Base-by-base conservation (phyloP, 2,888 invertebrate species). In the Noctuana brunneofusca region DNA sequence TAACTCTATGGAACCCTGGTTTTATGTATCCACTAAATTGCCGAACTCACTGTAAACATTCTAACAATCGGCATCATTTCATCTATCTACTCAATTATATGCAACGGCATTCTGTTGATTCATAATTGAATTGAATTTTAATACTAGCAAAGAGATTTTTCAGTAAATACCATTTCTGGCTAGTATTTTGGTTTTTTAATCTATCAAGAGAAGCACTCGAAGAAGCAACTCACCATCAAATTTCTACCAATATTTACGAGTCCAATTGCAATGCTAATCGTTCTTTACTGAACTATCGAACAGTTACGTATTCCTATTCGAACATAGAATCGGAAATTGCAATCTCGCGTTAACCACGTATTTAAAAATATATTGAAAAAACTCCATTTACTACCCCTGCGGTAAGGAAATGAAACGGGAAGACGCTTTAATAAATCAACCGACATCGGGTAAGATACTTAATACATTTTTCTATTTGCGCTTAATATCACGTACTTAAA, bases 361-460 rank as follows among this genome's bases (percentile, higher is more conserved):
- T 55, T 60, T 55, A 55, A 62, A 63, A 56, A 63, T 49, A 63
- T 43, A 63, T 63, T 41, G 41, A 22, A 63, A 30, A 50, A 55
- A 63, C 41, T 43, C 62, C 62, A 63, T 63, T 62, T 63, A 60
- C 56, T 63, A 63, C 24, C 56, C 18, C 27, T 55, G 55, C 62
- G 62, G 49, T 55, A 54, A 62, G 62, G 62, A 62, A 62, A 62
- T 62, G 62, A 62, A 62, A 62, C 38, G 55, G 62, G 54, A 62
- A 55, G 55, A 18, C 20, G 38, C 55, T 38, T 38, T 49, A 30
- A 41, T 62, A 62, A 62, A 62, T 62, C 62, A 55, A 27, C 55
- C 41, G 18, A 41, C 38, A 41, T 55, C 62, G 55, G 41, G 55
- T 41, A 38, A 55, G 62, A 55, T 62, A 55, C 62, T 62, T 49